These are phyloP conservation scores for Scomber scombrus DNA, from an alignment of 2,113 vertebrate species.

Conservation along the genomic window DNA sequence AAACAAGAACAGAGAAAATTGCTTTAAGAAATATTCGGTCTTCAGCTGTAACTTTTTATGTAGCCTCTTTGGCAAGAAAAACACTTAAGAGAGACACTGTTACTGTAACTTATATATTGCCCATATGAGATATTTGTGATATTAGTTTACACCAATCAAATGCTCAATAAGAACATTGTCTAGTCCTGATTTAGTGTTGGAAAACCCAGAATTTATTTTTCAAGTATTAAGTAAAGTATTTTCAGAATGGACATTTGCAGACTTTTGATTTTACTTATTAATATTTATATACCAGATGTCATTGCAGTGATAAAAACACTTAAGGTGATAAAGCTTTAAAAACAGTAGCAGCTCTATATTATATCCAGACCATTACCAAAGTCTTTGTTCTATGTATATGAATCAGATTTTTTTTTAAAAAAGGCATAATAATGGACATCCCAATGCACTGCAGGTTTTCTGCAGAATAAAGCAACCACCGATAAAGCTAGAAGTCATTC, in stretches of 20 bases:
- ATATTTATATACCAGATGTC: background rate
- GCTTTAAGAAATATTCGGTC: conserved; percentile 12
- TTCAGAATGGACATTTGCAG: conserved; percentile 12
- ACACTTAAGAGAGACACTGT: background rate
- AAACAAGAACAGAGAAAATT: conserved; percentile 25
- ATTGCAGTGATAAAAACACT: background rate
- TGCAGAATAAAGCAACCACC: background rate
- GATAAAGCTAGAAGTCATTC: background rate
- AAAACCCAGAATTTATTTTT: too few relatives aligned
- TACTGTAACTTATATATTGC: background rate
- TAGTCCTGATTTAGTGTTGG: background rate
- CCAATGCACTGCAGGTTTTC: background rate
- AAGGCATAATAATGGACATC: too few relatives aligned
- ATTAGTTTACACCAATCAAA: conserved; percentile 3
- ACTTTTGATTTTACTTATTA: background rate
- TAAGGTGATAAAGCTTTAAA: too few relatives aligned
- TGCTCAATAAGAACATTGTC: background rate
- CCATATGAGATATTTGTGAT: background rate
- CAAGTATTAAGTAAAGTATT: too few relatives aligned
- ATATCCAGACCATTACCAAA: too few relatives aligned
- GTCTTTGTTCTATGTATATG: too few relatives aligned
- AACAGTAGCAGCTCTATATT: too few relatives aligned
- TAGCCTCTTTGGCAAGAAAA: background rate
- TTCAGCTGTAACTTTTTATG: conserved; percentile 7
- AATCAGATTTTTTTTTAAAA: too few relatives aligned